These are phyloP conservation scores for Campylomormyrus tamandua DNA, from an alignment of 2,113 vertebrate species.

Conservation along the genomic window DNA sequence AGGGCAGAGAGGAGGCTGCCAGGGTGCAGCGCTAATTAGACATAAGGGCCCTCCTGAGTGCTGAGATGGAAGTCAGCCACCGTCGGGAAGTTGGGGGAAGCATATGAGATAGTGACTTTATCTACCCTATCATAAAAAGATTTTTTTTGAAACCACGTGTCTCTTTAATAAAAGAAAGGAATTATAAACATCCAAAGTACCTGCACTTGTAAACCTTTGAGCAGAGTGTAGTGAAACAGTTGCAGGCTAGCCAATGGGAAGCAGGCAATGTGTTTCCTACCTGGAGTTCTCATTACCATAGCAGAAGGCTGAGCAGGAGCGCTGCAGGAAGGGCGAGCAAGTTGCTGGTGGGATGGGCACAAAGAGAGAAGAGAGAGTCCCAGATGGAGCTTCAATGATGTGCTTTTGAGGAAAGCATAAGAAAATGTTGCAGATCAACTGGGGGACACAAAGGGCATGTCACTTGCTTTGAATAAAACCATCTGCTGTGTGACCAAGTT, in stretches of 20 bases:
- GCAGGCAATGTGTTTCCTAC: neutral
- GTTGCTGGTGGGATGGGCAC: neutral
- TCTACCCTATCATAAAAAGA: neutral
- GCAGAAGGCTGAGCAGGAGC: neutral
- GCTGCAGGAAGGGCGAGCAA: neutral
- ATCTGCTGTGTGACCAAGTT: neutral
- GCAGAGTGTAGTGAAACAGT: neutral
- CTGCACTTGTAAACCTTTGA: neutral
- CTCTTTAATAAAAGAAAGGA: neutral
- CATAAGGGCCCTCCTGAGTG: constrained; percentile 57
- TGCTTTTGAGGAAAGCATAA: neutral
- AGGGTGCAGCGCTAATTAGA: constrained; percentile 57
- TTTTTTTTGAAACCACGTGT: neutral
- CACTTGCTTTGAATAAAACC: neutral
- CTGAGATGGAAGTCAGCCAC: constrained; percentile 43
- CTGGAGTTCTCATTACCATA: neutral
- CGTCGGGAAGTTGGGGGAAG: constrained; percentile 31
- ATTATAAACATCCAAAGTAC: neutral
- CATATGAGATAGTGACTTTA: neutral
- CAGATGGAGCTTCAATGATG: neutral
- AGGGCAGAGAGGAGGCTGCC: constrained; percentile 47
- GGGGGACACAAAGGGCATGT: neutral
- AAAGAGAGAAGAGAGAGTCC: neutral
- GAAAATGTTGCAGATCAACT: neutral
- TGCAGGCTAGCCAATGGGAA: neutral